phyloP scores from a whole-genome alignment of 2,113 vertebrate genomes.

The Austrofundulus limnaeus region DNA sequence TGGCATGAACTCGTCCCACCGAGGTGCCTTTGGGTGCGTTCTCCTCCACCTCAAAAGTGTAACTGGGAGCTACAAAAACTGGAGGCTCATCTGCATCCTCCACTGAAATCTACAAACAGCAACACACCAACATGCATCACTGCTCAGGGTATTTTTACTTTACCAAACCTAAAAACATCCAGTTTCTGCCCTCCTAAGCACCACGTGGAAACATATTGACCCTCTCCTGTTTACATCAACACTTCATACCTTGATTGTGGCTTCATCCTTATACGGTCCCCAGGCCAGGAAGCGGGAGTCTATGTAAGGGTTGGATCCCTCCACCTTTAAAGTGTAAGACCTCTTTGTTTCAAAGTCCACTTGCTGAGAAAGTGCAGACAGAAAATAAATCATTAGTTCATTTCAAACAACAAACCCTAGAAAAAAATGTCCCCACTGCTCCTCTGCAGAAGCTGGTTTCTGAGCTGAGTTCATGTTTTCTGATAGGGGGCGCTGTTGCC shows the following conservation, averaged over 20 bases:
- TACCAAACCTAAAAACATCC: neutral
- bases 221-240: neutral
- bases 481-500: conserved; percentile 78
- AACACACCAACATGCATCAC: neutral
- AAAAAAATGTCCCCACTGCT: neutral
- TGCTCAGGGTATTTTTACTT: neutral
- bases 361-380: conserved; percentile 66
- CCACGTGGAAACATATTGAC: neutral
- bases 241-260: conserved; percentile 86
- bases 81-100: conserved; percentile 96
- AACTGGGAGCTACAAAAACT: conserved; percentile 85
- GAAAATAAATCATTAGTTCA: neutral
- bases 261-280: conserved; percentile 96
- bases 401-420: neutral
- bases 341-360: conserved; percentile 95
- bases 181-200: neutral
- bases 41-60: conserved; percentile 93
- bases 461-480: neutral
- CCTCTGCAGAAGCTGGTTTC: conserved; percentile 17
- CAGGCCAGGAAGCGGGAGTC: conserved; percentile 92
- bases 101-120: conserved; percentile 70
- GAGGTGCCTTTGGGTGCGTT: conserved; percentile 87
- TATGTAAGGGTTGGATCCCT: conserved; percentile 90
- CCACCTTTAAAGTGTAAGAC: conserved; percentile 90
- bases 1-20: conserved; percentile 94